Percentiles rank a stretch among this genome's conserved stretches.
These are phyloP conservation scores for Volucella bombylans DNA, from an alignment of 2,888 invertebrate species.

Conservation along the genomic window DNA sequence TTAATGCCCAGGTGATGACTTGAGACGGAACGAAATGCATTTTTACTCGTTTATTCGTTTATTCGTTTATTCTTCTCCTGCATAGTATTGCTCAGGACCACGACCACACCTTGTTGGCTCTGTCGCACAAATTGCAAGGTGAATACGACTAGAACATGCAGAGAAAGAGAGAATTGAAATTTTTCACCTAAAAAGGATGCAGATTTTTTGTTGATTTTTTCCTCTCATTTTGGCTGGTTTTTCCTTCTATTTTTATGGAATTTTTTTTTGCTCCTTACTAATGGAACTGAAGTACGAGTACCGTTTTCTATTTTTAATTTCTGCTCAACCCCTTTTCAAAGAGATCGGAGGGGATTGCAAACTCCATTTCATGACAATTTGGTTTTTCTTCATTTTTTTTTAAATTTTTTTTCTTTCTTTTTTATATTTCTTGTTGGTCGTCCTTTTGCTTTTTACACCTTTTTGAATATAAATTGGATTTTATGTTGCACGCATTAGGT, in stretches of 20 bases:
- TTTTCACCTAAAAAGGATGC: constrained; percentile 65
- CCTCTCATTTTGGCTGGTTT: constrained; percentile 41
- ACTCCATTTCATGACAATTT: constrained; percentile 73
- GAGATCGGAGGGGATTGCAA: constrained; percentile 66
- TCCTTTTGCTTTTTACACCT: constrained; percentile 73
- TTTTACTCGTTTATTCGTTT: constrained; percentile 29
- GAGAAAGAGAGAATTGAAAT: constrained; percentile 45
- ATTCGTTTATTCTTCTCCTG: background rate
- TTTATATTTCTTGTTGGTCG: constrained; percentile 27
- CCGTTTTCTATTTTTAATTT: constrained; percentile 65
- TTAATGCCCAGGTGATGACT: constrained; percentile 69
- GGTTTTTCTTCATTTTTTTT: constrained; percentile 50
- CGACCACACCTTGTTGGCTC: constrained; percentile 31
- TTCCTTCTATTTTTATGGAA: constrained; percentile 13
- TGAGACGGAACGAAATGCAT: constrained; percentile 51
- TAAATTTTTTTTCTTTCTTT: constrained; percentile 2
- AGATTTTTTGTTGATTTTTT: constrained; percentile 54
- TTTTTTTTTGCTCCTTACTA: constrained; percentile 50
- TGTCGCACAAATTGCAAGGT: constrained; percentile 1
- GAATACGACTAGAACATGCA: background rate
- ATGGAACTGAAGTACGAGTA: constrained; percentile 63
- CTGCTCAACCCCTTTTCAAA: constrained; percentile 67
- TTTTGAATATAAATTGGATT: constrained; percentile 82
- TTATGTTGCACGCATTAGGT: constrained; percentile 75
- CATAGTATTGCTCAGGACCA: constrained; percentile 22